phyloP scores from a whole-genome alignment of 2,797 vertebrate genomes.

The Chelonia mydas region DNA sequence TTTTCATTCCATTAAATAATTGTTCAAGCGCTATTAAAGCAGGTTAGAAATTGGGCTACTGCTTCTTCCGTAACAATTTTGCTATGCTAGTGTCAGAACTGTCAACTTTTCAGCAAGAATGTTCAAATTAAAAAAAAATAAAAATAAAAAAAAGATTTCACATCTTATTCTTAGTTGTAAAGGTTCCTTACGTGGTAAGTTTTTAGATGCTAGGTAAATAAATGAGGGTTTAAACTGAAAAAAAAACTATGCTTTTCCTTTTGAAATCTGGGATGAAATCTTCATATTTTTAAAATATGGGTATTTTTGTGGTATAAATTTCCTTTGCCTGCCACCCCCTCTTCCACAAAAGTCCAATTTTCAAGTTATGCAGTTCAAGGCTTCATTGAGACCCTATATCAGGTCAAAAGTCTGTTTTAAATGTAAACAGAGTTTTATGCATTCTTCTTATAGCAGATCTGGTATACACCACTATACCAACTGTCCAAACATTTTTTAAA shows the following conservation, averaged over 20 bases:
- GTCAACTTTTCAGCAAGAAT: not conserved
- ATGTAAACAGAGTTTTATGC: not conserved
- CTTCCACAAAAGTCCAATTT: not conserved
- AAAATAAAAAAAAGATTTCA: fast-evolving
- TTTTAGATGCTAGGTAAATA: constrained; percentile 60
- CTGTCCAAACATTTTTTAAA: not conserved
- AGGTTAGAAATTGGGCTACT: not conserved
- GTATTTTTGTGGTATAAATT: constrained; percentile 35
- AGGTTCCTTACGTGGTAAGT: constrained; percentile 50
- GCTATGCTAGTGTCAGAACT: not conserved
- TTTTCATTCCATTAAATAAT: not conserved
- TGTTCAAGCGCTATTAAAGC: not conserved
- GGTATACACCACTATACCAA: not conserved
- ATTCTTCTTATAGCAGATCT: not conserved
- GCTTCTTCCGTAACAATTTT: not conserved
- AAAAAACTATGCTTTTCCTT: constrained; percentile 59
- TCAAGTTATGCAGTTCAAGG: constrained; percentile 7
- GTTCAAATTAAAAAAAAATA: not conserved
- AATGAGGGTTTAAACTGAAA: constrained; percentile 42
- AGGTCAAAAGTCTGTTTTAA: not conserved
- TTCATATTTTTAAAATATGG: constrained; percentile 51
- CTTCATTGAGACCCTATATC: not conserved
- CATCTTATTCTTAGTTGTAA: constrained; percentile 13
- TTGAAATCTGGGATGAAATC: constrained; percentile 42
- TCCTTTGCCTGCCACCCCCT: constrained; percentile 34